Evolutionary conservation across 1,140 invertebrate species (phyloP).

Genomic region (Coenobita brevimanus): DNA sequence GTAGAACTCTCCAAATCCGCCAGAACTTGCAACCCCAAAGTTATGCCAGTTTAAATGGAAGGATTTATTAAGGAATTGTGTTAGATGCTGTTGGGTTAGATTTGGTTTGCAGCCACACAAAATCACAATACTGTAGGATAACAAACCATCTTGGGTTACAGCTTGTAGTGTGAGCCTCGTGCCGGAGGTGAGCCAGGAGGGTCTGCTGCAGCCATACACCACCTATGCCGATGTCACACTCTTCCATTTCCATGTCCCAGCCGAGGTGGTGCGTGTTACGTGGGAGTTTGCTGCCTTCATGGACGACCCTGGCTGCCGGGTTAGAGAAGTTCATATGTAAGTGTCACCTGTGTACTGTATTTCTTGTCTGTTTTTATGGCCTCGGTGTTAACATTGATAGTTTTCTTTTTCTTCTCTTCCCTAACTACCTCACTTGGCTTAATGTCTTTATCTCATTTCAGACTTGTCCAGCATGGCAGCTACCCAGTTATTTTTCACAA

Average conservation of each 20-base stretch:
- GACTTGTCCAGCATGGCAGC: conserved; percentile 80
- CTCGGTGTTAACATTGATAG: background rate
- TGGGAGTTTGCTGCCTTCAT: conserved; percentile 78
- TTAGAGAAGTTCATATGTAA: conserved; percentile 76
- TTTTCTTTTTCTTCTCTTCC: too few relatives aligned
- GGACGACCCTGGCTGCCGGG: conserved; percentile 74
- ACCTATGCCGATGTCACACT: conserved; percentile 76
- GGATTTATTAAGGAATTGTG: background rate
- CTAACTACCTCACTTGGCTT: too few relatives aligned
- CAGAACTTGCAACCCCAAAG: too few relatives aligned
- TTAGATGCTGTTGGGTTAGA: background rate
- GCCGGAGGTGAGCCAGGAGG: conserved; percentile 76
- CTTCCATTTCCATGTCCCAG: conserved; percentile 77
- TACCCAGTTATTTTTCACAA: conserved; percentile 85
- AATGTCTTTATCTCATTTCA: conserved; percentile 69
- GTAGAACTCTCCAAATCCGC: too few relatives aligned
- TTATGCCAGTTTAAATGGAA: too few relatives aligned
- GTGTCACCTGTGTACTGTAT: conserved; percentile 44
- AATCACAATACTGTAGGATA: background rate
- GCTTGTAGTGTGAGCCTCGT: conserved; percentile 66
- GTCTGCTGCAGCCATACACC: conserved; percentile 75
- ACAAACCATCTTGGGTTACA: background rate
- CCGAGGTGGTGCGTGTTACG: conserved; percentile 75
- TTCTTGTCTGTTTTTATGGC: background rate
- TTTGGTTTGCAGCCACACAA: background rate